These are phyloP conservation scores for Cromileptes altivelis DNA, from an alignment of 2,113 vertebrate genomes.

Conservation along the genomic window DNA sequence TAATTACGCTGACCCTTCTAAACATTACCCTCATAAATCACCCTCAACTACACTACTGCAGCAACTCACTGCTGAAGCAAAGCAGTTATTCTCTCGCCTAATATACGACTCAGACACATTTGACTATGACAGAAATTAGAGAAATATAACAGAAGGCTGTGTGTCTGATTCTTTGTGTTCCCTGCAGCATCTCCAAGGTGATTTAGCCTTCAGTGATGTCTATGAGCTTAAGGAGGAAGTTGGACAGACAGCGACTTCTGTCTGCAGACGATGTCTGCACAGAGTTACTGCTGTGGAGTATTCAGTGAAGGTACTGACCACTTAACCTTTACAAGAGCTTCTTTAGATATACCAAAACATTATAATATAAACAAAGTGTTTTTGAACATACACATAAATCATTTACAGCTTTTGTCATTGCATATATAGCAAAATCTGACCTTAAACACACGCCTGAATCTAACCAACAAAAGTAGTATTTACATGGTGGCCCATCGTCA, in stretches of 20 bases:
- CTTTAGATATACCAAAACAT: background rate
- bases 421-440: background rate
- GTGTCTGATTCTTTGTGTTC: slow-evolving; percentile 20
- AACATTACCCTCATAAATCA: slow-evolving; percentile 26
- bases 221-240: slow-evolving; percentile 96
- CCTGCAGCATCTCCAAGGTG: slow-evolving; percentile 91
- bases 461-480: background rate
- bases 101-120: slow-evolving; percentile 5
- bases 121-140: background rate
- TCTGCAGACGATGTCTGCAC: slow-evolving; percentile 93
- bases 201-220: slow-evolving; percentile 91
- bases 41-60: background rate
- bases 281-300: slow-evolving; percentile 93
- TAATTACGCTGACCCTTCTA: slow-evolving; percentile 32
- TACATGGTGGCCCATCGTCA: background rate
- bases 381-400: background rate
- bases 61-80: background rate
- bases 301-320: slow-evolving; percentile 91
- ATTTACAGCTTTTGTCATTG: background rate
- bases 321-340: background rate
- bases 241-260: slow-evolving; percentile 88
- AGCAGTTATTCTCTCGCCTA: background rate
- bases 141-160: background rate
- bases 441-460: background rate
- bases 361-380: background rate